Percentiles rank a stretch among this genome's conserved stretches.
Conservation (phyloP, 2,888 invertebrate species). For the Hyposoter didymator region DNA sequence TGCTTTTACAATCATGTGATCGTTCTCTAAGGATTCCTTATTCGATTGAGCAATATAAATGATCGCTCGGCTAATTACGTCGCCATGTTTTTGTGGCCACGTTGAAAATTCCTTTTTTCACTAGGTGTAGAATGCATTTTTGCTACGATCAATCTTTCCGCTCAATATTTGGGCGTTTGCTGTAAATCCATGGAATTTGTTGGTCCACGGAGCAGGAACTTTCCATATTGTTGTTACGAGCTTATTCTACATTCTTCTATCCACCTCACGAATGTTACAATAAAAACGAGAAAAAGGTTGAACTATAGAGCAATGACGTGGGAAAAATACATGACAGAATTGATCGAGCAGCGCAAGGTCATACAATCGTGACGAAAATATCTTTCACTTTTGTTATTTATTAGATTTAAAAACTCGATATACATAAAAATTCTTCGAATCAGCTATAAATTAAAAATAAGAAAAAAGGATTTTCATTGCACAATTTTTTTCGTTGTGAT, state of each 20-base stretch:
- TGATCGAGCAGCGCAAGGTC: conserved; percentile 27
- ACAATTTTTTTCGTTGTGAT: background rate
- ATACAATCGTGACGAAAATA: background rate
- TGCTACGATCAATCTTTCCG: background rate
- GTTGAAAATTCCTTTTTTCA: background rate
- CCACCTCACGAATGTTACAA: conserved; percentile 35
- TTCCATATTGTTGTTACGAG: conserved; percentile 37
- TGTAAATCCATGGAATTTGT: background rate
- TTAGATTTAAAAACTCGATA: background rate
- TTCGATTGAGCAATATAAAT: conserved; percentile 69
- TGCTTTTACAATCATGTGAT: conserved; percentile 3
- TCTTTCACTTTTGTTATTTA: background rate
- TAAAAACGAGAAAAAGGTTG: conserved; percentile 12
- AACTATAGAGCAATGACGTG: conserved; percentile 26
- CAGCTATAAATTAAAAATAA: background rate
- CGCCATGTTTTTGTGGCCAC: conserved; percentile 16
- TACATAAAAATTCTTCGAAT: conserved; percentile 6
- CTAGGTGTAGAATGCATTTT: background rate
- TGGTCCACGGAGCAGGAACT: conserved; percentile 30
- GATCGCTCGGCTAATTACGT: conserved; percentile 52
- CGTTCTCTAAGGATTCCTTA: conserved; percentile 65
- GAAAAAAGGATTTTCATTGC: background rate
- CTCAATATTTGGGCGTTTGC: background rate
- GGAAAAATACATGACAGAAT: conserved; percentile 54
- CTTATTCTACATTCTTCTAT: conserved; percentile 45